Evolutionary conservation across 2,888 invertebrate genomes (phyloP).

Genomic region (Alcis repandata): DNA sequence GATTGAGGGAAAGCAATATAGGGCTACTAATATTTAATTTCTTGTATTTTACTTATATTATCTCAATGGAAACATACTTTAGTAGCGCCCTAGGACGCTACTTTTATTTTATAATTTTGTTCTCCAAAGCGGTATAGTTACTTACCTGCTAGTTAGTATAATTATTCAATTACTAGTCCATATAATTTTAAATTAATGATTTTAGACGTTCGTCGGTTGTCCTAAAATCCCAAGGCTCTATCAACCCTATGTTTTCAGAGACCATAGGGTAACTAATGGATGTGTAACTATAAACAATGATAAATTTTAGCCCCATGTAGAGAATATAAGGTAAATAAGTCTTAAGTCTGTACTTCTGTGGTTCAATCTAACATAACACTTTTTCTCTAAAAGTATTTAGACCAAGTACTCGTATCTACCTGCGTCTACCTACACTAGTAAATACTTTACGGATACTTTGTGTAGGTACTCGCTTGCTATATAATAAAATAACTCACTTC

Average conservation of each 20-base stretch:
- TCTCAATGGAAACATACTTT: constrained; percentile 65
- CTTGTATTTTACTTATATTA: constrained; percentile 70
- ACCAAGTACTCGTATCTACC: not conserved
- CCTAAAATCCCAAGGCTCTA: constrained; percentile 35
- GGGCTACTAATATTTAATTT: constrained; percentile 67
- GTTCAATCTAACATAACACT: no score
- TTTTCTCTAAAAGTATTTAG: no score
- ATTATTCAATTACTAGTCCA: constrained; percentile 85
- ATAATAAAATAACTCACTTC: not conserved
- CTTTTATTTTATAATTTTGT: constrained; percentile 60
- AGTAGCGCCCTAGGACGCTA: constrained; percentile 72
- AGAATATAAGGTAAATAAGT: no score
- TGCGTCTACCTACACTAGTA: not conserved
- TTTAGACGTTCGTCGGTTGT: constrained; percentile 76
- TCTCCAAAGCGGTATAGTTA: constrained; percentile 84
- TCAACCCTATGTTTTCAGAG: not conserved
- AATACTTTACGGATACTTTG: not conserved
- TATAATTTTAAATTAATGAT: constrained; percentile 82
- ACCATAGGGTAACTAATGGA: not conserved
- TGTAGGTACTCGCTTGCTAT: not conserved
- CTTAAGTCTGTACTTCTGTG: no score
- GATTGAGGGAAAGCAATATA: constrained; percentile 79
- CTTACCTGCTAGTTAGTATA: constrained; percentile 85
- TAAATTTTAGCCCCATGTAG: not conserved
- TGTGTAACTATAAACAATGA: not conserved